Base-by-base conservation (phyloP, 2,797 vertebrate genomes). In the Huso huso region DNA sequence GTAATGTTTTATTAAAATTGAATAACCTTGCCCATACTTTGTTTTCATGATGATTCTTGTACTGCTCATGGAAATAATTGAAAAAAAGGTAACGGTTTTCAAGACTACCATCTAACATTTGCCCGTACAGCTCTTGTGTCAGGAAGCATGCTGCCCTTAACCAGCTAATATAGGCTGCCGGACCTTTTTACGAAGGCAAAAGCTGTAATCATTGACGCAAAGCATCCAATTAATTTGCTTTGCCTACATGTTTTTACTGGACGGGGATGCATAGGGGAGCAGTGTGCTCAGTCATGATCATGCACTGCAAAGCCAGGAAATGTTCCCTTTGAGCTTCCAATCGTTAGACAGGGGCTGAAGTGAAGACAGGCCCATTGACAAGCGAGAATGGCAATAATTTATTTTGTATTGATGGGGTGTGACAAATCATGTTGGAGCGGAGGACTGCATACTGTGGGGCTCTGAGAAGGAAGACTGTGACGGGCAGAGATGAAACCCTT, bases 401-500 rank as follows among this genome's bases (percentile, higher is more conserved):
- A 94, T 94, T 95, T 95, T 90, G 87, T 92, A 89, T 94, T 93
- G 92, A 95, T 95, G 90, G 89, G 80, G 89, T 91, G 89, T 94
- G 91, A 94, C 92, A 96, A 94, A 95, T 94, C 88, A 88, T 88
- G 87, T 89, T 82, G 86, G 87, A 92, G 87, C 80, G 77, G 82
- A 79, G 84, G 87, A 82, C 88, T 90, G 87, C 87, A 70, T 86
- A 82, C 88, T 87, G 80, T 86, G 81, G 85, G 87, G 82, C 85
- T 88, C 77, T 68, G 66, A 9, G 69, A 78, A 75, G 78, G 79
- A 86, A 82, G 76, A 58, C 71, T 71, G 81, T 51, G 77, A 86
- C 88, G 87, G 88, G 89, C 88, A 88, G 88, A 88, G 89, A 91
- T 83, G 87, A 92, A 92, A 89, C 88, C 89, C 92, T 95, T 96